Evolutionary conservation across 2,888 invertebrate genomes (phyloP), one percentile per base, ranked within the genome.

Genomic region (Rhagophthalmus giganteus): DNA sequence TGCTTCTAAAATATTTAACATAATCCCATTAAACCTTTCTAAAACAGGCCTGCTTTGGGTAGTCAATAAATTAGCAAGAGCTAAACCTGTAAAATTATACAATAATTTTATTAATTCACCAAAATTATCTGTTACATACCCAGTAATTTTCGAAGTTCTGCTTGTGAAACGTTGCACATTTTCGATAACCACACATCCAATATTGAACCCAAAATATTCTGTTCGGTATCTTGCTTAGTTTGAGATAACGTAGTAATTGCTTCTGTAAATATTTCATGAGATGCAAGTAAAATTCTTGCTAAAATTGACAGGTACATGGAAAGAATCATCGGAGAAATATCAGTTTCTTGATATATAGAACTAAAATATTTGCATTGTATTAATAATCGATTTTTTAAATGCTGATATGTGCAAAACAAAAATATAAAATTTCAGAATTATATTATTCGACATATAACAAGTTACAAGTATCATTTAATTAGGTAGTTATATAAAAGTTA

Each of bases 101-200:
- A 45, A 25, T 34, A 31, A 2, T 14, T 32, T 3, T 4, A 6
- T 12, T 13, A 2, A 15, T 15, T 15, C 5, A 24, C 24, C 24
- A 24, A 7, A 24, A 24, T 24, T 10, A 30, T 30, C 7, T 30
- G 7, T 16, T 27, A 82, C 11, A 16, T 73, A 74, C 87, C 87
- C 57, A 91, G 81, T 16, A 95, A 79, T 74, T 96, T 96, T 65
- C 88, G 83, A 72, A 88, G 82, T 66, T 92, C 90, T 5, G 85
- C 80, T 60, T 90, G 88, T 0, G 88, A 83, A 2, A 92, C 85
- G 40, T 85, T 76, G 26, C 87, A 83, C 84, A 93, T 88, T 72
- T 85, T 87, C 55, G 83, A 82, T 4, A 90, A 80, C 90, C 92
- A 94, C 0, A 86, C 82, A 58, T 86, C 84, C 34, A 93, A 74